phyloP scores from a whole-genome alignment of 2,797 vertebrate genomes.

The Xiphorhynchus erythropygius region DNA sequence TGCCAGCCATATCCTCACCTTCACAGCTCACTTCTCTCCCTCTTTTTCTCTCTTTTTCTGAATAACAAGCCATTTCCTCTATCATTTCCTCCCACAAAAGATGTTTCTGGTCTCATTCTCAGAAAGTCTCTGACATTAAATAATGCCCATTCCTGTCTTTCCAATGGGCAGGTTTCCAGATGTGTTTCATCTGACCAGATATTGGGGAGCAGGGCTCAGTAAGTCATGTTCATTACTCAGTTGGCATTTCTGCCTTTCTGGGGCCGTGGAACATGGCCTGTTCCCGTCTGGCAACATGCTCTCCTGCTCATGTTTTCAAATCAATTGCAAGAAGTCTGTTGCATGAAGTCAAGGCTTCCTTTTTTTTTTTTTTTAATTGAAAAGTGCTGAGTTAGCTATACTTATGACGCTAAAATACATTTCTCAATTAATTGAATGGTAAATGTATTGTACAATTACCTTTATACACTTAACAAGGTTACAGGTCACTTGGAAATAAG shows the following conservation, averaged over 20 bases:
- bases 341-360: slow-evolving; percentile 16
- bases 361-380: neutral
- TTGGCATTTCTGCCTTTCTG: neutral
- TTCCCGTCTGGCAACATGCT: neutral
- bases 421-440: slow-evolving; percentile 50
- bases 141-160: slow-evolving; percentile 75
- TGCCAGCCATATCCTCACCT: slow-evolving; percentile 56
- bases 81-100: slow-evolving; percentile 82
- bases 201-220: neutral
- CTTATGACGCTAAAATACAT: slow-evolving; percentile 13
- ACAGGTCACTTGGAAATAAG: slow-evolving; percentile 33
- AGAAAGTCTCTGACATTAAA: slow-evolving; percentile 79
- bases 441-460: slow-evolving; percentile 54
- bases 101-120: slow-evolving; percentile 85
- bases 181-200: slow-evolving; percentile 55
- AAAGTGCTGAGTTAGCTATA: slow-evolving; percentile 56
- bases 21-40: slow-evolving; percentile 74
- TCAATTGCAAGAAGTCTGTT: slow-evolving; percentile 20
- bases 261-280: neutral
- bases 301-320: slow-evolving; percentile 12
- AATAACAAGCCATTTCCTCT: slow-evolving; percentile 81
- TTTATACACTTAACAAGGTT: slow-evolving; percentile 56
- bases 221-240: neutral
- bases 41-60: slow-evolving; percentile 65
- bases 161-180: slow-evolving; percentile 76